Percentiles rank a stretch among this genome's conserved stretches.
Conservation (phyloP, 2,888 invertebrate genomes). For the Ceramica pisi region DNA sequence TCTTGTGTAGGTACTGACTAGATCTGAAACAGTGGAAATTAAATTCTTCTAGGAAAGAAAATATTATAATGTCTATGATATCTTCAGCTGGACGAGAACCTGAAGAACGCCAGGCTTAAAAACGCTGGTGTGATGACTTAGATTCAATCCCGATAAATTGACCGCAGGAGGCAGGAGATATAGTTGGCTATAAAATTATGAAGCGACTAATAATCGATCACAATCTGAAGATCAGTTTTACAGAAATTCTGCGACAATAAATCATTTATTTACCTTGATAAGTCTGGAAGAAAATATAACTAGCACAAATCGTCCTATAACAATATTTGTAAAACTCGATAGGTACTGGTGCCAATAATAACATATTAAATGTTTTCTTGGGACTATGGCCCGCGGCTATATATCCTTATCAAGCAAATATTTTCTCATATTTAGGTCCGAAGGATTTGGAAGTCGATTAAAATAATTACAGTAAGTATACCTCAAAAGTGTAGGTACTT, state of each 20-base stretch:
- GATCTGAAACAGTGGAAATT: no score
- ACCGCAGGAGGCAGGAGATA: no score
- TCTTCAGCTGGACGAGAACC: no score
- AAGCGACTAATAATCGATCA: no score
- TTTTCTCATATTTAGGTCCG: conserved; percentile 31
- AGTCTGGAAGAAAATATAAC: not conserved
- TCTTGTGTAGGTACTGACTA: no score
- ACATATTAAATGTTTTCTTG: conserved; percentile 55
- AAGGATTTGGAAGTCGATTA: conserved; percentile 41
- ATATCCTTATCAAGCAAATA: conserved; percentile 22
- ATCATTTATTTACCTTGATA: conserved; percentile 1
- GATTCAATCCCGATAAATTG: no score
- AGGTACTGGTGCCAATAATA: conserved; percentile 47
- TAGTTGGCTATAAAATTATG: no score
- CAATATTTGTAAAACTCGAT: conserved; percentile 54
- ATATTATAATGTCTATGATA: no score
- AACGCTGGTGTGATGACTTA: no score
- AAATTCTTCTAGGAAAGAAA: no score
- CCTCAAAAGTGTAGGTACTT: not conserved
- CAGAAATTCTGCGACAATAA: not conserved
- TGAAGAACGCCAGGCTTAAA: no score
- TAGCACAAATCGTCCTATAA: conserved; percentile 37
- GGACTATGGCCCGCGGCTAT: conserved; percentile 49
- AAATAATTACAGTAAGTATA: no score
- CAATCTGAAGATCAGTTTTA: not conserved